phyloP scores from a whole-genome alignment of 2,797 vertebrate genomes.

The Scyliorhinus canicula region DNA sequence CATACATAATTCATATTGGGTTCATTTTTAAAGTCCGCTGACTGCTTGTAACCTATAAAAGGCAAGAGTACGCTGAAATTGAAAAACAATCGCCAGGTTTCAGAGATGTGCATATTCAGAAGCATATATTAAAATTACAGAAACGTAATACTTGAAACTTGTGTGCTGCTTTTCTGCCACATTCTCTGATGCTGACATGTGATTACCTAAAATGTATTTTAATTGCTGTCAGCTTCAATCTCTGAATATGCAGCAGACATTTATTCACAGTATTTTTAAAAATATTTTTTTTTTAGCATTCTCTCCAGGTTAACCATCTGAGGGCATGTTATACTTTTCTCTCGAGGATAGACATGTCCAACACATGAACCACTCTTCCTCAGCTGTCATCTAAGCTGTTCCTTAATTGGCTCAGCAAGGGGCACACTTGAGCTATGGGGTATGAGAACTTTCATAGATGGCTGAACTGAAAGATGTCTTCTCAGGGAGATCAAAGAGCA shows the following conservation, averaged over 20 bases:
- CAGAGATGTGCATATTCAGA: background rate
- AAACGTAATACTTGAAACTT: background rate
- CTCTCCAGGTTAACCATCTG: background rate
- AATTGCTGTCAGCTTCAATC: background rate
- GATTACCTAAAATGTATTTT: constrained; percentile 1
- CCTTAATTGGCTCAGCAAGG: constrained; percentile 13
- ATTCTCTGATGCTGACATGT: background rate
- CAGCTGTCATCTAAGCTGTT: background rate
- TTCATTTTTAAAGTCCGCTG: background rate
- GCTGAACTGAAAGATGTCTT: background rate
- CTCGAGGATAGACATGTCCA: background rate
- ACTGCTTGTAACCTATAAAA: background rate
- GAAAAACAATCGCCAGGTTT: background rate
- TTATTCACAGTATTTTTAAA: background rate
- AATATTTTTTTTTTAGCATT: background rate
- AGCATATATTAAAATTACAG: background rate
- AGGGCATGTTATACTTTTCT: background rate
- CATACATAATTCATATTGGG: background rate
- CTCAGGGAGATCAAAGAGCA: constrained; percentile 23
- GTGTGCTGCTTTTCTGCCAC: background rate
- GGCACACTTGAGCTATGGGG: background rate
- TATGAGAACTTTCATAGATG: constrained; percentile 4
- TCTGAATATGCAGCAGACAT: background rate
- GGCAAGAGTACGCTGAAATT: background rate
- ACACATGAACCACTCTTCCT: background rate